Base-by-base conservation (phyloP, 2,888 invertebrate genomes). In the Gryllus longicercus region DNA sequence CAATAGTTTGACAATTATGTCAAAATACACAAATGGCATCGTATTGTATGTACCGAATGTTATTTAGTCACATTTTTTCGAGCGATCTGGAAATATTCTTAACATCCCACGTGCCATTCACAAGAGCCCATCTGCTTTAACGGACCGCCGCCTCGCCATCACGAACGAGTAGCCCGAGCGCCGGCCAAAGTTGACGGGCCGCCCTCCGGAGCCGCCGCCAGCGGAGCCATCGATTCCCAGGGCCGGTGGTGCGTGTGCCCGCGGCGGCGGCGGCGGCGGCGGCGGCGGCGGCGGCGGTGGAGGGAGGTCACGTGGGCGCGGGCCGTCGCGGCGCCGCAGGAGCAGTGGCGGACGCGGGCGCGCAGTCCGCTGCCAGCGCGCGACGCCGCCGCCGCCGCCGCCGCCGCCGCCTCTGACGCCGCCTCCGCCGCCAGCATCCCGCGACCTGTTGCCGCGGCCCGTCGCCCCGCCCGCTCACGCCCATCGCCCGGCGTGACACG, bases 231-330 rank as follows among this genome's bases (percentile, higher is more conserved):
- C 63, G 63, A 63, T 63, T 63, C 63, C 16, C 16, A 63, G 63
- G 63, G 63, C 63, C 63, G 63, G 5, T 14, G 63, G 63, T 63
- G 63, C 63, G 63, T 63, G 63, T 8, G 63, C 11, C 63, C 14
- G n/a, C 16, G 63, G 63, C 63, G 3, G 63, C 63, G 63, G n/a
- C 63, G 63, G 63, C n/a, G 63, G n/a, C 16, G 63, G 63, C n/a
- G 63, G 63, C 12, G 63, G 63, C n/a, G 63, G 63, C n/a, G 63
- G n/a, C 16, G 63, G 63, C n/a, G 63, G 63, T 63, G 63, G 63
- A n/a, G 63, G 63, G 63, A n/a, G n/a, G 63, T 63, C 63, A 63
- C 63, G 63, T 63, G n/a, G 63, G 63, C 63, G 63, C 63, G 4
- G 14, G 16, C 16, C 63, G 16, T 1, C 63, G 63, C 63, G 16